Base-by-base conservation (phyloP, 2,888 invertebrate species). In the Phyto melanocephala region DNA sequence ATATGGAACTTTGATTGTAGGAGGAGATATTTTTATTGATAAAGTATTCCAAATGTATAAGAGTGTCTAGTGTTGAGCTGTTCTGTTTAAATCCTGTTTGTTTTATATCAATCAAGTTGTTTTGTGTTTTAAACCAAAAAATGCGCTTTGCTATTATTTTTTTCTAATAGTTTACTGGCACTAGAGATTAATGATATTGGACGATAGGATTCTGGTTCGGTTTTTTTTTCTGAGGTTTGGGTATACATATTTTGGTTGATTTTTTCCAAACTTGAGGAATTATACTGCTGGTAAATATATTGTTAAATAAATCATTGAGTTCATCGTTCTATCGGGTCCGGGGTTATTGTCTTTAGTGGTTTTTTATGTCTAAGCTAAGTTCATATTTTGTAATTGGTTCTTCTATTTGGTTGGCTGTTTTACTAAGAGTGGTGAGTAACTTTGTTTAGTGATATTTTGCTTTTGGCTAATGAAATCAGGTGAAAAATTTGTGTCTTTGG, bases 41-140 rank as follows among this genome's bases (percentile, higher is more conserved):
- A 20, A 33, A 62, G 13, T 70, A 45, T 60, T 83, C 60, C 6
- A 83, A 22, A 33, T 80, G 76, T 1, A 80, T 75, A 7, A 83
- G 67, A 17, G 67, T 37, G 15, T 82, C 78, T 11, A 47, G 17
- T 8, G 74, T 74, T 4, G 50, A n/a, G 22, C 67, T 40, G 11
- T 76, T 78, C 8, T 11, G 17, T 68, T 68, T 81, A 42, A 81
- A 81, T 11, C 52, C 83, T 11, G 54, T 24, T 62, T 83, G 79
- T 33, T 83, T 75, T 3, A 50, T 37, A 28, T 60, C 56, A 10
- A 70, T 54, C 1, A 76, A 33, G 1, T 79, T 70, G 6, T 71
- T 76, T 72, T 37, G 10, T 11, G 10, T 24, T 5, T 71, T 3
- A 6, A 45, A 72, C 82, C 77, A 83, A 7, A 40, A 65, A 20